Base-by-base conservation (phyloP, 2,113 vertebrate genomes). In the Pelmatolapia mariae region DNA sequence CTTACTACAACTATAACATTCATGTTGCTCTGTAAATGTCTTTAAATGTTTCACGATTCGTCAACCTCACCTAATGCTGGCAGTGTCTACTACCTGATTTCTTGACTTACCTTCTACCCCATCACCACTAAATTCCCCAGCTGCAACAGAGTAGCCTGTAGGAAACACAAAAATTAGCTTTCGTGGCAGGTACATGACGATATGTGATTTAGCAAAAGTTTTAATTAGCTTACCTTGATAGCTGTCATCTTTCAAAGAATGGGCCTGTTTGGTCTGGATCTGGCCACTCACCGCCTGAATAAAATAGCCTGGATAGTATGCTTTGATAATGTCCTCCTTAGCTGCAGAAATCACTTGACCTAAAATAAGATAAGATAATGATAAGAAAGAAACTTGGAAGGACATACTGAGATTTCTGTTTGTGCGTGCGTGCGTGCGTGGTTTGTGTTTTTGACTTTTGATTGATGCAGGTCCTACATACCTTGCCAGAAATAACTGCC, bases 401-500 rank as follows among this genome's bases (percentile, higher is more conserved):
- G 3, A 50, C 45, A 78, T 57, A 84, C 82, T 40, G 7, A 83
- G 16, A 29, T 19, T 50, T 78, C 9, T 11, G 24, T n/a, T 33
- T 5, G 10, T 8, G 19, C 1, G 18, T 38, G 36, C 10, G 36
- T 4, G 36, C 10, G 36, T 38, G 36, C 5, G 38, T 16, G 45
- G 15, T 0, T 83, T 40, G 31, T 54, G 80, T 38, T 18, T 45
- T 11, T 63, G 59, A 63, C 59, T 63, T 47, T 18, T 76, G 40
- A 47, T 47, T 0, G 15, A 76, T 76, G 22, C 19, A 26, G 53
- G 68, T 56, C 26, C 13, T 3, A 38, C 88, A 91, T 91, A 98
- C 98, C 98, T 97, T 98, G 98, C 98, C 98, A 98, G 93, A 93
- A 98, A 89, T 96, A 98, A 94, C 98, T 98, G 66, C 98, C 98